Conservation (phyloP, 1,140 invertebrate species). For the Frieseomelitta varia region DNA sequence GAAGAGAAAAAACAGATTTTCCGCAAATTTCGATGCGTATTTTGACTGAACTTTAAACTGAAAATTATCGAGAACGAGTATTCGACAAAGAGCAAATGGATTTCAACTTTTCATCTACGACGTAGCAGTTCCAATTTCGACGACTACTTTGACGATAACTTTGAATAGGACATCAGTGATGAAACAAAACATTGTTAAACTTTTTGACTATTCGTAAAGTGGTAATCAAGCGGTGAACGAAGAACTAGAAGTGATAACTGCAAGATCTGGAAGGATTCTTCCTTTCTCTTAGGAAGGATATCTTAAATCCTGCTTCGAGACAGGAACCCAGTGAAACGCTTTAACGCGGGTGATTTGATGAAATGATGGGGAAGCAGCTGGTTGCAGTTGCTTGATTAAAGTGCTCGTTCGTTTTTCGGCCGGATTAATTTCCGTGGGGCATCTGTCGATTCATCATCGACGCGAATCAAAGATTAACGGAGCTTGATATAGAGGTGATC, state of each 20-base stretch:
- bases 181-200: background rate
- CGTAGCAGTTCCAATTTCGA: background rate
- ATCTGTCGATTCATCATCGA: constrained; percentile 8
- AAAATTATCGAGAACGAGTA: background rate
- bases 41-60: too few species aligned
- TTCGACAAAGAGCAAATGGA: background rate
- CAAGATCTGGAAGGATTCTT: too few species aligned
- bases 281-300: background rate
- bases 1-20: background rate
- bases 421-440: constrained; percentile 2
- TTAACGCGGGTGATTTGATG: background rate
- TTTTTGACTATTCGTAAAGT: background rate
- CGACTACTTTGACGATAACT: too few species aligned
- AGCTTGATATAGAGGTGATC: background rate
- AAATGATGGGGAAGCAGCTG: background rate
- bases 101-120: background rate
- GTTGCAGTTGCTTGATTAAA: constrained; percentile 16
- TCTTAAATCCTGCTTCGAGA: background rate
- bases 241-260: background rate
- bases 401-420: constrained; percentile 9
- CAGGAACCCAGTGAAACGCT: background rate
- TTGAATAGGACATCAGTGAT: background rate
- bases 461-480: constrained; percentile 8
- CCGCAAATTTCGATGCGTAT: background rate
- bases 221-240: background rate